These are phyloP conservation scores for Oreonectes daqikongensis DNA, from an alignment of 2,797 vertebrate genomes.

Conservation along the genomic window DNA sequence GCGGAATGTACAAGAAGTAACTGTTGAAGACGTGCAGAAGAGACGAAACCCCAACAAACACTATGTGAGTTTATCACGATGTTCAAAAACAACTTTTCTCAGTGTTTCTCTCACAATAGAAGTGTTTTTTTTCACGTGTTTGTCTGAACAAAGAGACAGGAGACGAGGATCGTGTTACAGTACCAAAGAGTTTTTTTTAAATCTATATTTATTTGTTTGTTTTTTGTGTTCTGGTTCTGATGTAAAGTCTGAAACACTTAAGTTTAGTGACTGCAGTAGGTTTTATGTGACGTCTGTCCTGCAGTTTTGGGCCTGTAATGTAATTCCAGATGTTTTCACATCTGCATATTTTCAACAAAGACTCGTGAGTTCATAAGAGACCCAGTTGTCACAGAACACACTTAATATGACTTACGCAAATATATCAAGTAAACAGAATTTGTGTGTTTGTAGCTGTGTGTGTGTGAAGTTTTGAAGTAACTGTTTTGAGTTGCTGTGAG, in stretches of 20 bases:
- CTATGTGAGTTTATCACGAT: constrained; percentile 73
- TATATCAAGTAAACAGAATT: background rate
- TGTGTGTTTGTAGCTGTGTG: background rate
- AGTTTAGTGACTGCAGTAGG: too few relatives aligned
- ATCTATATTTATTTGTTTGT: background rate
- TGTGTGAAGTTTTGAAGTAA: background rate
- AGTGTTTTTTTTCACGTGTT: background rate
- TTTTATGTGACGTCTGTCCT: background rate
- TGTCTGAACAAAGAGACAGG: constrained; percentile 48
- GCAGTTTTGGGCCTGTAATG: background rate
- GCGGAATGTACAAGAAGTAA: constrained; percentile 79
- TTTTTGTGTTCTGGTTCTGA: background rate
- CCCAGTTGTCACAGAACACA: background rate
- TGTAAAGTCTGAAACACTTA: background rate
- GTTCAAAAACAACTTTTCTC: background rate
- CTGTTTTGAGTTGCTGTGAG: background rate
- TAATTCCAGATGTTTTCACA: constrained; percentile 33
- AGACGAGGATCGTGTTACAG: constrained; percentile 76
- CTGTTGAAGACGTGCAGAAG: constrained; percentile 83
- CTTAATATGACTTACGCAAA: background rate
- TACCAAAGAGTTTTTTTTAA: background rate
- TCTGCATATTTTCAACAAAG: constrained; percentile 12
- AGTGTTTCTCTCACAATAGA: background rate
- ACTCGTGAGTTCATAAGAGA: background rate
- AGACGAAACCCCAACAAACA: constrained; percentile 82